These are phyloP conservation scores for Eulemur coronatus DNA, from an alignment of 2,797 vertebrate genomes.

Conservation along the genomic window DNA sequence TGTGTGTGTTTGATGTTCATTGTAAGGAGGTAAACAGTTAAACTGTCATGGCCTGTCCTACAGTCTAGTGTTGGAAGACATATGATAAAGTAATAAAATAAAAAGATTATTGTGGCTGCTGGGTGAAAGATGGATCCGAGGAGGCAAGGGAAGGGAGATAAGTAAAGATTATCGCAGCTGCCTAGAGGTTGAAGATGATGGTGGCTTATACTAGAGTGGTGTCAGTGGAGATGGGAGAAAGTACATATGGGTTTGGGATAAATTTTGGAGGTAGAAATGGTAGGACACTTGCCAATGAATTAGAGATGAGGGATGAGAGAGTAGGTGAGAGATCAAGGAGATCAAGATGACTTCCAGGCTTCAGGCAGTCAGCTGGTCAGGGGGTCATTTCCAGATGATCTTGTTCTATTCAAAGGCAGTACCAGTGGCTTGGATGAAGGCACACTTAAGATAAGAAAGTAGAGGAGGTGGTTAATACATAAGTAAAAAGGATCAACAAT, in stretches of 20 bases:
- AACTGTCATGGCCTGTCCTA: not conserved
- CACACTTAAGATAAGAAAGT: not conserved
- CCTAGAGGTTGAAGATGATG: not conserved
- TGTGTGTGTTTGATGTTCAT: not conserved
- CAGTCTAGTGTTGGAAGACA: not conserved
- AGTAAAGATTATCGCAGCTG: not conserved
- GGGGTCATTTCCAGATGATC: not conserved
- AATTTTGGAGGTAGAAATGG: not conserved
- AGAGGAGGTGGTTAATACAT: not conserved
- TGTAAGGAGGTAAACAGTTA: not conserved
- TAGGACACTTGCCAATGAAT: not conserved
- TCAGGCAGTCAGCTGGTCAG: not conserved
- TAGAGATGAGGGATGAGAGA: not conserved
- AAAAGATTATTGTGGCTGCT: not conserved
- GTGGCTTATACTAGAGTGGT: not conserved
- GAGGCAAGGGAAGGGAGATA: not conserved
- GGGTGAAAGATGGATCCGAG: not conserved
- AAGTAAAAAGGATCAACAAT: not conserved
- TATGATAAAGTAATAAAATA: not conserved
- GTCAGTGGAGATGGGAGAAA: not conserved
- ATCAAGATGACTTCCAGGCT: not conserved
- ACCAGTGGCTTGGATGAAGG: not conserved
- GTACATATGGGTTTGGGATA: not conserved
- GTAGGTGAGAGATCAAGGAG: not conserved
- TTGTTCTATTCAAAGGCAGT: not conserved